Evolutionary conservation across 2,888 invertebrate genomes (phyloP), one percentile per base, ranked within the genome.

Genomic region (Callimorpha dominula): DNA sequence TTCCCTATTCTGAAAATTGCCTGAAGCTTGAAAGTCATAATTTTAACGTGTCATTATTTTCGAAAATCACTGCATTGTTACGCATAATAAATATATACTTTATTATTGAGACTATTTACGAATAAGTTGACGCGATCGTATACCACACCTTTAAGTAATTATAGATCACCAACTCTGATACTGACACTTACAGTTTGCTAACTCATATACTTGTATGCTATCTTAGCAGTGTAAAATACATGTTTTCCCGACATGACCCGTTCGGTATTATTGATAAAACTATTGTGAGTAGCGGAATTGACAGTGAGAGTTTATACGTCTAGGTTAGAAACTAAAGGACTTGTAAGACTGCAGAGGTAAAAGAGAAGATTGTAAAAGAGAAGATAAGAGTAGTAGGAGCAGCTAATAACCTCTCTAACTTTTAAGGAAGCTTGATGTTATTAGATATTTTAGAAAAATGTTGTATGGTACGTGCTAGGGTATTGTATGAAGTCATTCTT

Each of bases 271-370:
- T 69, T 62, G 31, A 63, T 31, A 40, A 14, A 69, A 15, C 43
- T 7, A 12, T 50, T 63, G 52, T 42, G 50, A 50, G 40, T 42
- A 63, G 60, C 49, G 63, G 63, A 50, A n/a, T 71, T 31, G 54
- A 31, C 20, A 62, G 31, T 49, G 40, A 68, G 60, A 40, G 40
- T 63, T 31, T 42, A 67, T 67, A 60, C 60, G 66, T 50, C 52
- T 60, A 52, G 68, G 43, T 69, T 62, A 70, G 65, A 14, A 73
- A 65, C 73, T 70, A 73, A 73, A 73, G 70, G 65, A 73, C 46
- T 66, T 66, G 31, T 62, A 63, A 73, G 72, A 72, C 72, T 72
- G 72, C 46, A 65, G 42, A 50, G 49, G 17, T n/a, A 42, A n/a
- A 42, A 63, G 42, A n/a, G 63, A 60, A 20, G 46, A 43, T 65